A percentile compares a stretch with the other conserved stretches of the same genome.
phyloP scores from a whole-genome alignment of 2,888 invertebrate genomes.

The Eudemis profundana region DNA sequence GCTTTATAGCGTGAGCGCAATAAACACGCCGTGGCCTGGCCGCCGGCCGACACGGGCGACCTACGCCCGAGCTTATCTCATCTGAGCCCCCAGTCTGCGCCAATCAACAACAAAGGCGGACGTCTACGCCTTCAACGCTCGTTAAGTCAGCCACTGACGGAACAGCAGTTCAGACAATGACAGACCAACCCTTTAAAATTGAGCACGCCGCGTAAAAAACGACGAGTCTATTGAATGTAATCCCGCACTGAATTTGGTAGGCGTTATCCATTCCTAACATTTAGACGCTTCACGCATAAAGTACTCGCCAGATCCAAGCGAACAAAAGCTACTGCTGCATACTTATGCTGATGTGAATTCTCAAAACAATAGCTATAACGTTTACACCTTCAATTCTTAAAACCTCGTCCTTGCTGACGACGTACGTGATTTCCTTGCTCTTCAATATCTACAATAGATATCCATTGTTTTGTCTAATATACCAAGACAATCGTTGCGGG shows the following conservation, averaged over 20 bases:
- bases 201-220: neutral
- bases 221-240: neutral
- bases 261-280: conserved; percentile 11
- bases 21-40: conserved; percentile 66
- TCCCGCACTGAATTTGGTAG: conserved; percentile 1
- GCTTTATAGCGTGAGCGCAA: conserved; percentile 67
- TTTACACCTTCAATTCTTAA: conserved; percentile 61
- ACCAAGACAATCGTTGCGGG: conserved; percentile 73
- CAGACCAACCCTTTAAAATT: neutral
- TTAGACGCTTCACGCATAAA: conserved; percentile 10
- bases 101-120: conserved; percentile 54
- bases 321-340: conserved; percentile 30
- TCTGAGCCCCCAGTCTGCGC: conserved; percentile 15
- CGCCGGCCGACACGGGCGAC: conserved; percentile 50
- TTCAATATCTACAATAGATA: conserved; percentile 61
- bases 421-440: conserved; percentile 76
- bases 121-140: conserved; percentile 11
- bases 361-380: conserved; percentile 38
- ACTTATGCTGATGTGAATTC: conserved; percentile 31
- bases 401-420: conserved; percentile 54
- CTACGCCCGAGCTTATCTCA: conserved; percentile 46
- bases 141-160: conserved; percentile 45
- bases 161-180: neutral
- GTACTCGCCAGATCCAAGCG: conserved; percentile 7
- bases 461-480: conserved; percentile 76